phyloP scores from a whole-genome alignment of 2,888 invertebrate genomes.

The Netelia virgata region DNA sequence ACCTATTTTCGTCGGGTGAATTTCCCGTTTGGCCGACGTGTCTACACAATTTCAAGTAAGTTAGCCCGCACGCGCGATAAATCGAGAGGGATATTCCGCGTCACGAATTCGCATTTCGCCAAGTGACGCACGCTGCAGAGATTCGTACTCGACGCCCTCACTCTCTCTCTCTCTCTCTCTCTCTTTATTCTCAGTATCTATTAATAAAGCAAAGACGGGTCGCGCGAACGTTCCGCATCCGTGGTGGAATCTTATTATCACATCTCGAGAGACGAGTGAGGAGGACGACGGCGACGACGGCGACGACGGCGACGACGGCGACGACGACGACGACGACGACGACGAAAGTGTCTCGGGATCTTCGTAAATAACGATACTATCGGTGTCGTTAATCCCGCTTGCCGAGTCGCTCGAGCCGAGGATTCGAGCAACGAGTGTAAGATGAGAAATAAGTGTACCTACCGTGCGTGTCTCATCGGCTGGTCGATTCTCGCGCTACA shows the following conservation, averaged over 20 bases:
- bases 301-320: background rate
- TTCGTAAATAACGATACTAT: too few relatives aligned
- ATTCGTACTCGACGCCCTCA: constrained; percentile 45
- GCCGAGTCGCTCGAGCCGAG: background rate
- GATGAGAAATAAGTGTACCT: too few relatives aligned
- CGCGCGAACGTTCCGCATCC: constrained; percentile 58
- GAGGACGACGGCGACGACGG: too few relatives aligned
- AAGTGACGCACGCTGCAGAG: constrained; percentile 52
- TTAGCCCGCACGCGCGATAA: background rate
- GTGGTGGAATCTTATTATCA: constrained; percentile 64
- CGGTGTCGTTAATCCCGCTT: too few relatives aligned
- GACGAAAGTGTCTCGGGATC: background rate
- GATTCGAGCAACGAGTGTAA: background rate
- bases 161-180: constrained; percentile 13
- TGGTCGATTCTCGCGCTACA: constrained; percentile 25
- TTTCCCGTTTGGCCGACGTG: background rate
- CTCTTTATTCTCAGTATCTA: constrained; percentile 27
- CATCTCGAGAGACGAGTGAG: background rate
- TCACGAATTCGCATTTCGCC: constrained; percentile 43
- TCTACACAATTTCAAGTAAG: background rate
- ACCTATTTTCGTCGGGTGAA: background rate
- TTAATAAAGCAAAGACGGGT: constrained; percentile 54
- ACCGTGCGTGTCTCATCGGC: background rate
- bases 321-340: background rate
- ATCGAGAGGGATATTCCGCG: constrained; percentile 36